phyloP scores from a whole-genome alignment of 2,113 vertebrate species.

The Bufo bufo region DNA sequence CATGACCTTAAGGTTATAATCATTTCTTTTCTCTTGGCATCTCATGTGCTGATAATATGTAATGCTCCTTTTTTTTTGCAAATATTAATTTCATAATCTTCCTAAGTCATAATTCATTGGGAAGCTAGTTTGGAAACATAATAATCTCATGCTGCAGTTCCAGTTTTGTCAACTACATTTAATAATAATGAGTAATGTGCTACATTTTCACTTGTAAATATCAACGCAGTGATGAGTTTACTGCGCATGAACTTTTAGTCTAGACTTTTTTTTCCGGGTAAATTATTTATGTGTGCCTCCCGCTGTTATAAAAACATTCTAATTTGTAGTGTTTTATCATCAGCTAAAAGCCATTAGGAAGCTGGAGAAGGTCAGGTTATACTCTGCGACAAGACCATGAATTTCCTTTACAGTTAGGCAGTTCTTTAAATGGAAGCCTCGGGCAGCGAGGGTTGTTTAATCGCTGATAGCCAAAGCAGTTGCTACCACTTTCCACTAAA shows the following conservation, averaged over 20 bases:
- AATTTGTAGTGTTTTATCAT: slow-evolving; percentile 59
- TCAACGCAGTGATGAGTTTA: slow-evolving; percentile 56
- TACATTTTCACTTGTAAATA: slow-evolving; percentile 61
- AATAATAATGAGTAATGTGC: slow-evolving; percentile 63
- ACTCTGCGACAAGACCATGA: slow-evolving; percentile 56
- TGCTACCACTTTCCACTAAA: slow-evolving; percentile 39
- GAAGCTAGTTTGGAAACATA: slow-evolving; percentile 38
- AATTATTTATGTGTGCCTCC: slow-evolving; percentile 34
- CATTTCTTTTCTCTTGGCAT: slow-evolving; percentile 64
- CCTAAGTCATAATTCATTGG: slow-evolving; percentile 59
- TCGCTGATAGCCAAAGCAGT: slow-evolving; percentile 36
- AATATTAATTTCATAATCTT: slow-evolving; percentile 63
- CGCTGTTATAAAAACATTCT: slow-evolving; percentile 41
- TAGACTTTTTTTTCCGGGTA: not conserved
- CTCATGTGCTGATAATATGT: slow-evolving; percentile 55
- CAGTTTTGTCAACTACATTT: slow-evolving; percentile 59
- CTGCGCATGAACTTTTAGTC: slow-evolving; percentile 37
- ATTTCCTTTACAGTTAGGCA: slow-evolving; percentile 53
- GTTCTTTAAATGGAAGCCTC: slow-evolving; percentile 52
- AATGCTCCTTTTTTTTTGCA: slow-evolving; percentile 66
- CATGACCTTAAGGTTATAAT: slow-evolving; percentile 62
- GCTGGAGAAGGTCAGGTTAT: slow-evolving; percentile 58
- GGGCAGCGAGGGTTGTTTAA: slow-evolving; percentile 51
- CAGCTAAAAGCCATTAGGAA: slow-evolving; percentile 51
- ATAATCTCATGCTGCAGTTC: slow-evolving; percentile 33